phyloP scores from a whole-genome alignment of 2,113 vertebrate genomes.

The Engraulis encrasicolus region DNA sequence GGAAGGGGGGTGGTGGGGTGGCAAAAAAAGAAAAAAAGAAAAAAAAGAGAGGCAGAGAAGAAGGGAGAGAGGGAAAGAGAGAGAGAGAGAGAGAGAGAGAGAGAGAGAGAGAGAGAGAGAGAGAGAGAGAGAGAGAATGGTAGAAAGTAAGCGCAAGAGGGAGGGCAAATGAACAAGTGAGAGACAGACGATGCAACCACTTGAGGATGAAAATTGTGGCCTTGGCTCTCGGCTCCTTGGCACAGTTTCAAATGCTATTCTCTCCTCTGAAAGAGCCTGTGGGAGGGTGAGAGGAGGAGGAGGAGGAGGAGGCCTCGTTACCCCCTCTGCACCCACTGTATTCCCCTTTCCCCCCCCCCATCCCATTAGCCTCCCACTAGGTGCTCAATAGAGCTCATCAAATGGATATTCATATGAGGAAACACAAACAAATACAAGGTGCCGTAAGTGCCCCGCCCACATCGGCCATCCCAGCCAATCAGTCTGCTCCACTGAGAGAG shows the following conservation, averaged over 20 bases:
- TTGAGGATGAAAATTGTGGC: conserved; percentile 26
- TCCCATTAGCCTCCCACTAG: conserved; percentile 36
- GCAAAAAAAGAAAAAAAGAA: not conserved
- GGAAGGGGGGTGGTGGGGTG: conserved; percentile 41
- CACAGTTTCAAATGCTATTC: conserved; percentile 9
- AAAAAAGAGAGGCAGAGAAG: no score
- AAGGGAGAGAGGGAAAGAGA: not conserved
- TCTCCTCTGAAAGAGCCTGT: not conserved
- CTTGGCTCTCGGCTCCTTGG: conserved; percentile 16
- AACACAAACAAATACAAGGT: conserved; percentile 25
- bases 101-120: no score
- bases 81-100: not conserved
- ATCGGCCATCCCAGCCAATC: not conserved
- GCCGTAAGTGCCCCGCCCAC: not conserved
- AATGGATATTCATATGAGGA: conserved; percentile 26
- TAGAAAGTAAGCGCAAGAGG: conserved; percentile 2
- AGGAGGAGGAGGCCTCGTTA: not conserved
- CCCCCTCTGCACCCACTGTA: not conserved
- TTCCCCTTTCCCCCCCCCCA: conserved; percentile 27
- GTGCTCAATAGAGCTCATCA: conserved; percentile 34
- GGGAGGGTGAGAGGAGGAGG: no score
- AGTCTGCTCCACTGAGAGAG: not conserved
- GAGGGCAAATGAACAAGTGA: conserved; percentile 1
- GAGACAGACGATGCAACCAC: conserved; percentile 29
- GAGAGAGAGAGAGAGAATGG: not conserved